Conservation (phyloP, 2,888 invertebrate genomes). For the Lasiommata megera region DNA sequence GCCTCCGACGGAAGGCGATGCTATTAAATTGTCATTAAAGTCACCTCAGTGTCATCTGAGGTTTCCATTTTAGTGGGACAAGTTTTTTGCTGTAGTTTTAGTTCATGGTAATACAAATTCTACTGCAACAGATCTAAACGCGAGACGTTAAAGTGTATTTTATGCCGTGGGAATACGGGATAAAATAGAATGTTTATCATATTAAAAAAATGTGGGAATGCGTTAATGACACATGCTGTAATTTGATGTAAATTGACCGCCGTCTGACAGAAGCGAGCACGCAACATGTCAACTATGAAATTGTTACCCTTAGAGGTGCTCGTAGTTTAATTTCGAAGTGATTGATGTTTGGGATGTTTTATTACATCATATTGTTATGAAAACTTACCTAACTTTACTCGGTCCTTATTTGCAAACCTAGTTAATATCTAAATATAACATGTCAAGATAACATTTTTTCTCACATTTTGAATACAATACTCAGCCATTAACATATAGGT, state of each 20-base stretch:
- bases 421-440: too few relatives aligned
- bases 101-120: slow-evolving; percentile 49
- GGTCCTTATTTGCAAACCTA: too few relatives aligned
- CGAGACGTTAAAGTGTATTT: slow-evolving; percentile 39
- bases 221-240: slow-evolving; percentile 74
- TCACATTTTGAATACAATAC: too few relatives aligned
- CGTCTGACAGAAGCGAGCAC: slow-evolving; percentile 60
- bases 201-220: slow-evolving; percentile 50
- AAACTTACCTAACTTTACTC: slow-evolving; percentile 21
- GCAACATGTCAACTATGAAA: slow-evolving; percentile 79
- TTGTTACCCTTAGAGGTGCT: slow-evolving; percentile 58
- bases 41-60: slow-evolving; percentile 75
- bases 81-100: slow-evolving; percentile 76
- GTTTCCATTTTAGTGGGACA: slow-evolving; percentile 67
- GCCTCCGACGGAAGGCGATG: slow-evolving; percentile 68
- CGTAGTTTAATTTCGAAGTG: slow-evolving; percentile 56
- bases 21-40: slow-evolving; percentile 81
- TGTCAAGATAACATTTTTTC: too few relatives aligned
- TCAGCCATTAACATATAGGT: too few relatives aligned
- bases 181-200: slow-evolving; percentile 32
- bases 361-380: slow-evolving; percentile 33
- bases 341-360: slow-evolving; percentile 58
- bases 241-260: slow-evolving; percentile 77
- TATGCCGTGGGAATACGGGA: slow-evolving; percentile 42
- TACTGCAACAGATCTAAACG: slow-evolving; percentile 10